These are phyloP conservation scores for Galerucella nymphaeae DNA, from an alignment of 2,888 invertebrate genomes.

Conservation along the genomic window DNA sequence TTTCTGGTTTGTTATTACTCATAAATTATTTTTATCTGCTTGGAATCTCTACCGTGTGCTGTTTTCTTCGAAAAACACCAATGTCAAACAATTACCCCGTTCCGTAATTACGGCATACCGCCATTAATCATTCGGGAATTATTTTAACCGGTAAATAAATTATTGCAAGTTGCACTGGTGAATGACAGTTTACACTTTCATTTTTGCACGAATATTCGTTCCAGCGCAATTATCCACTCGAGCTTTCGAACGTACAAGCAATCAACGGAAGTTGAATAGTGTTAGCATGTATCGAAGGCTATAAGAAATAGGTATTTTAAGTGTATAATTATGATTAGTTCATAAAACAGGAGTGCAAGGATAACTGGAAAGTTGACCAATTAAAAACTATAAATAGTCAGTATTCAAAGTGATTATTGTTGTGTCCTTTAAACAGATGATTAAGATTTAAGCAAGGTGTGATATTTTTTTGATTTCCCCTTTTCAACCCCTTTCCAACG, in stretches of 20 bases:
- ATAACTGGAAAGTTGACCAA: neutral
- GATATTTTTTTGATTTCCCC: too few species aligned
- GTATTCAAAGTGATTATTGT: too few species aligned
- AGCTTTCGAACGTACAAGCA: neutral
- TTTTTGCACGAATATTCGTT: neutral
- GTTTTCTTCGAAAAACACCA: constrained; percentile 2
- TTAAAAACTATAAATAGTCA: too few species aligned
- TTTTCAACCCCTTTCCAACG: too few species aligned
- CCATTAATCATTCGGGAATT: neutral
- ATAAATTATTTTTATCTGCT: neutral
- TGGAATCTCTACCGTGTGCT: neutral
- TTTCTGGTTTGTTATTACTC: neutral
- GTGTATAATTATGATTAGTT: too few species aligned
- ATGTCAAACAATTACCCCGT: neutral
- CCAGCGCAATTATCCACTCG: neutral
- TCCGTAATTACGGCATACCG: neutral
- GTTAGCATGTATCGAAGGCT: neutral
- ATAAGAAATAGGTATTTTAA: too few species aligned
- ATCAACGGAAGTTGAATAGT: neutral
- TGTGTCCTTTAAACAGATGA: too few species aligned
- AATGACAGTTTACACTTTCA: neutral
- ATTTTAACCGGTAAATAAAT: constrained; percentile 4
- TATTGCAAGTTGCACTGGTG: neutral
- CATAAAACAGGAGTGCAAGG: neutral
- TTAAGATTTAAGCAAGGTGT: too few species aligned